Conservation (phyloP, 2,888 invertebrate genomes). For the Pycnomerus fuliginosus region DNA sequence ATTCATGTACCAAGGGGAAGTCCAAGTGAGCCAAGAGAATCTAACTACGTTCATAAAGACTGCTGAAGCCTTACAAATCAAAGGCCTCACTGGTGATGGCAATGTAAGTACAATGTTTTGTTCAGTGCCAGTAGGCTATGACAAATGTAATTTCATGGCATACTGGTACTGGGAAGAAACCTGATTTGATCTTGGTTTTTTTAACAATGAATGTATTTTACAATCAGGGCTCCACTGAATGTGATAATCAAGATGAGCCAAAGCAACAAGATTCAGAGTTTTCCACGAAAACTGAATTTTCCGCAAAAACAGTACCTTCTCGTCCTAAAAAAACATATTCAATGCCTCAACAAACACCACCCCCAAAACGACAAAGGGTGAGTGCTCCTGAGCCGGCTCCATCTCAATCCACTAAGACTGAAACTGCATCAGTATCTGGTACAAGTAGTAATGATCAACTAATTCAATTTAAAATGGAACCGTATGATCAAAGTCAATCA, state of each 20-base stretch:
- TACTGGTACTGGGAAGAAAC: no score
- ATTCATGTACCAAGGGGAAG: conserved; percentile 64
- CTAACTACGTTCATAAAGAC: conserved; percentile 51
- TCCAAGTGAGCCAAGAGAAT: conserved; percentile 52
- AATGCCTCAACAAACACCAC: conserved; percentile 30
- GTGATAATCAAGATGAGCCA: conserved; percentile 27
- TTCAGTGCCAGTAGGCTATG: no score
- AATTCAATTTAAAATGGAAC: conserved; percentile 51
- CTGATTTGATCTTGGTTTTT: conserved; percentile 7
- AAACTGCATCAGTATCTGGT: conserved; percentile 20
- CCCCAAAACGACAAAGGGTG: conserved; percentile 37
- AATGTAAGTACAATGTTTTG: conserved; percentile 47
- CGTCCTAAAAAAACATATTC: no score
- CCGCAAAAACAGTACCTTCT: no score
- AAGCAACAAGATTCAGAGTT: no score
- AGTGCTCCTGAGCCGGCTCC: conserved; percentile 25
- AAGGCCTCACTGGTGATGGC: conserved; percentile 50
- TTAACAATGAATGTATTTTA: conserved; percentile 23
- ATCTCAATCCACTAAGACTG: conserved; percentile 11
- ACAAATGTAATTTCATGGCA: no score
- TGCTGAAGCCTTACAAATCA: conserved; percentile 52
- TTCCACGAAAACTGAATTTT: no score
- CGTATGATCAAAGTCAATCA: conserved; percentile 43
- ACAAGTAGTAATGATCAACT: conserved; percentile 27
- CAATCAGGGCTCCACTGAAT: conserved; percentile 34